A percentile compares a stretch with the other conserved stretches of the same genome.
phyloP scores from a whole-genome alignment of 2,113 vertebrate species.

The Gallinago undulata region DNA sequence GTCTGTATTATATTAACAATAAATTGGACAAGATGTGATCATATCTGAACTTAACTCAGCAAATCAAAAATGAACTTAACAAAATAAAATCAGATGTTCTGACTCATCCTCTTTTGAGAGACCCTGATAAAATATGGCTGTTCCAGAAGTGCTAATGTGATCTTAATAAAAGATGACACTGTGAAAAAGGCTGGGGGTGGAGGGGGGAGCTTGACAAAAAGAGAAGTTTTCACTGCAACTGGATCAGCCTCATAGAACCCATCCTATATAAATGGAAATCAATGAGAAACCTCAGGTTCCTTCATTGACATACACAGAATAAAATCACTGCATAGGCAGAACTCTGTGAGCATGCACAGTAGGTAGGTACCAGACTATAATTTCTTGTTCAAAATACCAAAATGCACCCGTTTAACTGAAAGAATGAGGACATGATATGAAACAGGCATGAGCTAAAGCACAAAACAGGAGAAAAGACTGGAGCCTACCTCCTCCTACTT shows the following conservation, averaged over 20 bases:
- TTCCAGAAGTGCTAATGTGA: constrained; percentile 24
- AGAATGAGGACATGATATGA: constrained; percentile 22
- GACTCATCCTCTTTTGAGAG: constrained; percentile 35
- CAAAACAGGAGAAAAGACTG: constrained; percentile 21
- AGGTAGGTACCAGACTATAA: background rate
- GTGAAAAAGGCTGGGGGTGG: background rate
- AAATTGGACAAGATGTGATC: constrained; percentile 35
- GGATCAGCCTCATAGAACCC: background rate
- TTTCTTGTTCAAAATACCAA: constrained; percentile 42
- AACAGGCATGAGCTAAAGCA: constrained; percentile 38
- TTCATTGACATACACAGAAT: constrained; percentile 28
- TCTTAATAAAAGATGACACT: constrained; percentile 41
- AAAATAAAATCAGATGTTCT: constrained; percentile 51
- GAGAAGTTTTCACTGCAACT: background rate
- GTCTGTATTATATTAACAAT: constrained; percentile 38
- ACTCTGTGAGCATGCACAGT: background rate
- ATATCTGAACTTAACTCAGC: constrained; percentile 26
- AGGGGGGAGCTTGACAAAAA: background rate
- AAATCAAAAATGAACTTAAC: constrained; percentile 31
- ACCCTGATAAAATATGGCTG: background rate
- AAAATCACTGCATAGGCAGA: constrained; percentile 2
- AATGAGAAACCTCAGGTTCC: background rate
- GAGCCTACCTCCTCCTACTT: constrained; percentile 13
- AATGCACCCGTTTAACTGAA: background rate
- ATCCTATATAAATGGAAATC: constrained; percentile 11